Evolutionary conservation across 2,113 vertebrate genomes (phyloP).

Genomic region (Alouatta palliata): DNA sequence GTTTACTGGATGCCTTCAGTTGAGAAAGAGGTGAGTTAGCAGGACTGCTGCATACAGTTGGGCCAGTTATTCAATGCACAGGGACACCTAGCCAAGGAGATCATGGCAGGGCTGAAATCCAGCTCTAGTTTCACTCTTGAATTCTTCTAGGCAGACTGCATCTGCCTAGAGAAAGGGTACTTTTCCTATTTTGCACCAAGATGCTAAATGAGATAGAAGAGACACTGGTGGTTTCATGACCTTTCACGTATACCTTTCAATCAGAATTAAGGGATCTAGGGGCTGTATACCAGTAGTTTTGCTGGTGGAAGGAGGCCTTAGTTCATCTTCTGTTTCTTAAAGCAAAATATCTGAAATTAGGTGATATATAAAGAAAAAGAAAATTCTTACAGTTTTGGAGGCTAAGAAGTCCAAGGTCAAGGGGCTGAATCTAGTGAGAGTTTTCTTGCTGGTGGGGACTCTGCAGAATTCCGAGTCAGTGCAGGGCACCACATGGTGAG

Average conservation of each 20-base stretch:
- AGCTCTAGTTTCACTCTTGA: neutral
- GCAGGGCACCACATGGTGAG: neutral
- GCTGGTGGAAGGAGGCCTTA: neutral
- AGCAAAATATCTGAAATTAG: neutral
- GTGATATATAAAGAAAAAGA: neutral
- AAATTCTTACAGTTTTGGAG: neutral
- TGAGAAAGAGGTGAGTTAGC: neutral
- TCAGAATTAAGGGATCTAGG: neutral
- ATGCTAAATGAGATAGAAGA: neutral
- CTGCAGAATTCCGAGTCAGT: neutral
- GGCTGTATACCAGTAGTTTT: neutral
- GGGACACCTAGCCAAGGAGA: neutral
- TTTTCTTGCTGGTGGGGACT: neutral
- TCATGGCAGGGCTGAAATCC: neutral
- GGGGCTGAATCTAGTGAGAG: neutral
- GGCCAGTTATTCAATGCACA: neutral
- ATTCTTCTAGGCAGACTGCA: neutral
- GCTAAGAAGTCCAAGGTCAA: neutral
- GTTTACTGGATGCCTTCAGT: neutral
- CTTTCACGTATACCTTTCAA: neutral
- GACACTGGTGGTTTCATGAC: neutral
- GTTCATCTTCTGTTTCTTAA: neutral
- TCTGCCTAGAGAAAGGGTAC: neutral
- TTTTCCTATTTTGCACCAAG: neutral
- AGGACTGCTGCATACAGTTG: neutral